Conservation (phyloP, 2,113 vertebrate genomes). For the Stictonetta naevosa region DNA sequence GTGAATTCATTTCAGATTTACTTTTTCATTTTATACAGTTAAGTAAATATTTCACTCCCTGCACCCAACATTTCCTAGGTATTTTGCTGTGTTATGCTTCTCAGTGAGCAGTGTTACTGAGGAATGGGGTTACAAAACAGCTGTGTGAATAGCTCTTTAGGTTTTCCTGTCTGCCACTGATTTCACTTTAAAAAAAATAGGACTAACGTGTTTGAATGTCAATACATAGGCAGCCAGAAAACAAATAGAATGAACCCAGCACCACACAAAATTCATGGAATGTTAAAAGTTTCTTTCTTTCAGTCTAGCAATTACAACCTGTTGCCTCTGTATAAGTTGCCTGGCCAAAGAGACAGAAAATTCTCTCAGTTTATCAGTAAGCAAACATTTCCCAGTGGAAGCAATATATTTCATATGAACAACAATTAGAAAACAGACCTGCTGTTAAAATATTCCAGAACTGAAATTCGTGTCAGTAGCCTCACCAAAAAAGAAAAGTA, state of each 20-base stretch:
- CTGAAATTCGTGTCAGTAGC: not conserved
- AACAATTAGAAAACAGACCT: not conserved
- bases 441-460: not conserved
- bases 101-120: not conserved
- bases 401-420: not conserved
- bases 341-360: not conserved
- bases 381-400: not conserved
- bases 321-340: not conserved
- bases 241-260: not conserved
- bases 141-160: not conserved
- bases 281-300: not conserved
- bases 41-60: not conserved
- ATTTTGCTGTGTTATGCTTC: not conserved
- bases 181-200: not conserved
- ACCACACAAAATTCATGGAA: not conserved
- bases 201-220: rapidly evolving
- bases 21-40: not conserved
- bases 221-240: not conserved
- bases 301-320: not conserved
- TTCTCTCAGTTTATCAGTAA: rapidly evolving
- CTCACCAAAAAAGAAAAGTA: not conserved
- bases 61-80: not conserved
- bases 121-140: not conserved
- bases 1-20: not conserved
- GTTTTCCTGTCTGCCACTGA: not conserved